A percentile compares a stretch with the other conserved stretches of the same genome.
phyloP scores from a whole-genome alignment of 2,888 invertebrate genomes.

The Sinodicranocentrus sp. region DNA sequence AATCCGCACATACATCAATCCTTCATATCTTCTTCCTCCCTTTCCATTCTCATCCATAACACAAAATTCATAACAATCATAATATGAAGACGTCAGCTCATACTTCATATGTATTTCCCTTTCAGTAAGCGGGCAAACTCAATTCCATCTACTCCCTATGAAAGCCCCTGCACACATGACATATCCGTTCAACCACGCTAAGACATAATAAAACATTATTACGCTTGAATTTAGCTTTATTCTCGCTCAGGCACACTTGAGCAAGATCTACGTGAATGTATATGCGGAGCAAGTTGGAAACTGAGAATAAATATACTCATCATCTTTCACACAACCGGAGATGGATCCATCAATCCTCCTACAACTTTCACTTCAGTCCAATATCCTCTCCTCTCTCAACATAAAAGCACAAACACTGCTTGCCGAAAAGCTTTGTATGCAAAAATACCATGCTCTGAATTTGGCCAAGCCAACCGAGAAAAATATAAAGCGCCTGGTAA shows the following conservation, averaged over 20 bases:
- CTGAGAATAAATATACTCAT: conserved; percentile 53
- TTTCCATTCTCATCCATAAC: conserved; percentile 9
- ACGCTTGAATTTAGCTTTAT: conserved; percentile 56
- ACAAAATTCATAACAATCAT: conserved; percentile 27
- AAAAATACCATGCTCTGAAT: conserved; percentile 13
- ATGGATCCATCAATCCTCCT: conserved; percentile 65
- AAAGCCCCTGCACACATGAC: conserved; percentile 35
- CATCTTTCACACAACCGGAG: conserved; percentile 62
- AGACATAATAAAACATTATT: conserved; percentile 60
- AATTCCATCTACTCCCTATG: background rate
- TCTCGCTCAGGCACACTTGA: conserved; percentile 4
- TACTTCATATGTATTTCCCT: conserved; percentile 28
- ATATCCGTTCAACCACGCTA: conserved; percentile 44
- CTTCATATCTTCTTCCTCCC: conserved; percentile 42
- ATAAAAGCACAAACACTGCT: background rate
- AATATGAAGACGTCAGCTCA: conserved; percentile 56
- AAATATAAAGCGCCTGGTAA: conserved; percentile 16
- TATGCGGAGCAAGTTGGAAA: conserved; percentile 9
- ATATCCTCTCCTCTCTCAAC: background rate
- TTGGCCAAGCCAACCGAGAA: conserved; percentile 8
- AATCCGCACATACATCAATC: conserved; percentile 62
- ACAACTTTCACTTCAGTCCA: conserved; percentile 3
- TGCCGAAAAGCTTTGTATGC: background rate
- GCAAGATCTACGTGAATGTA: too few species aligned
- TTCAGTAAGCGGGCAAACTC: conserved; percentile 3